Evolutionary conservation across 1,140 invertebrate genomes (phyloP).

Genomic region (Drosophila miranda): DNA sequence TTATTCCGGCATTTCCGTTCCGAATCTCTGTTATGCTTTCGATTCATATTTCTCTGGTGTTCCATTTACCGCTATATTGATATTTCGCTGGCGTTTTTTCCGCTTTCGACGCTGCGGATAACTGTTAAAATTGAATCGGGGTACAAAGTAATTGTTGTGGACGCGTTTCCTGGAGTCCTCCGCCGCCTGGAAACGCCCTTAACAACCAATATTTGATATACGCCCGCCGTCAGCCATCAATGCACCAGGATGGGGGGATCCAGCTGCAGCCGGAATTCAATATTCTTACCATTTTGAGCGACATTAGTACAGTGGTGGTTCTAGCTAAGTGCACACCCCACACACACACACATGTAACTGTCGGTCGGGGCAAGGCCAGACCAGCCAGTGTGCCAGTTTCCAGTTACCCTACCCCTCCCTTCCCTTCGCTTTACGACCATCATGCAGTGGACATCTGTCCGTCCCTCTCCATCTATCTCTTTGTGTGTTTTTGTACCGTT

Average conservation of each 20-base stretch:
- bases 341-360: background rate
- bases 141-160: constrained; percentile 40
- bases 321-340: constrained; percentile 35
- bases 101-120: constrained; percentile 8
- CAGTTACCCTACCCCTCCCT: constrained; percentile 20
- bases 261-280: constrained; percentile 40
- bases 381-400: constrained; percentile 45
- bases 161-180: constrained; percentile 11
- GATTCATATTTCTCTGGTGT: background rate
- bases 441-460: constrained; percentile 34
- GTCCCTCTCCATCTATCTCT: background rate
- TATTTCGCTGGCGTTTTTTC: background rate
- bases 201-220: constrained; percentile 67
- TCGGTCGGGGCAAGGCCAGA: constrained; percentile 21
- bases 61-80: constrained; percentile 26
- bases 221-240: constrained; percentile 26
- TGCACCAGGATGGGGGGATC: constrained; percentile 9
- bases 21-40: constrained; percentile 14
- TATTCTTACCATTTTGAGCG: constrained; percentile 21
- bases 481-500: background rate
- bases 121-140: background rate
- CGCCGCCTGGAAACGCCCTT: constrained; percentile 63
- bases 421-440: constrained; percentile 2
- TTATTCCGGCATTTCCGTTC: constrained; percentile 40
- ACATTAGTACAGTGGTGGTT: constrained; percentile 41